phyloP scores from a whole-genome alignment of 2,888 invertebrate species.

The Epinotia bilunana region DNA sequence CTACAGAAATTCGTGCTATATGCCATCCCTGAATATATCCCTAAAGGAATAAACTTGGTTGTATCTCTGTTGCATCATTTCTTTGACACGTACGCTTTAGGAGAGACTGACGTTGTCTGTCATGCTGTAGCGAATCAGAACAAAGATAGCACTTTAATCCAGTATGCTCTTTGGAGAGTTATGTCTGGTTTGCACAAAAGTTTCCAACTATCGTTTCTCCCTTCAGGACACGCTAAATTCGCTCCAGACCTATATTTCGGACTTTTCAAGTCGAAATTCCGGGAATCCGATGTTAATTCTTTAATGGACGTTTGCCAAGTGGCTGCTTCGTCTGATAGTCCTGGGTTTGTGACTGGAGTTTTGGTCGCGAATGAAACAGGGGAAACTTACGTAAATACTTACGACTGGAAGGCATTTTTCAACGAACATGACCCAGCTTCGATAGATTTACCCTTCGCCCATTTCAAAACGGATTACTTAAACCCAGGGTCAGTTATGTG shows the following conservation, averaged over 20 bases:
- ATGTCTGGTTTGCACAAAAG: background rate
- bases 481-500: background rate
- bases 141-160: background rate
- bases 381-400: background rate
- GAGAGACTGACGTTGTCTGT: conserved; percentile 5
- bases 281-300: background rate
- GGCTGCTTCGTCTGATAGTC: background rate
- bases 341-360: background rate
- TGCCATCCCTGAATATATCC: conserved; percentile 2
- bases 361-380: background rate
- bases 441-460: background rate
- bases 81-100: background rate
- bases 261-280: background rate
- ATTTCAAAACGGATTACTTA: background rate
- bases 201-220: conserved; percentile 7
- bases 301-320: background rate
- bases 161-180: conserved; percentile 7
- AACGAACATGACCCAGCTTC: background rate
- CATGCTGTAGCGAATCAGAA: background rate
- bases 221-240: background rate
- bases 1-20: conserved; percentile 7
- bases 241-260: conserved; percentile 13
- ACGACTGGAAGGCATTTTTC: background rate
- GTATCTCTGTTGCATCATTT: conserved; percentile 13
- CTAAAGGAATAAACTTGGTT: conserved; percentile 3